A percentile compares a stretch with the other conserved stretches of the same genome.
Conservation (phyloP, 1,140 invertebrate species). For the Ooceraea biroi region DNA sequence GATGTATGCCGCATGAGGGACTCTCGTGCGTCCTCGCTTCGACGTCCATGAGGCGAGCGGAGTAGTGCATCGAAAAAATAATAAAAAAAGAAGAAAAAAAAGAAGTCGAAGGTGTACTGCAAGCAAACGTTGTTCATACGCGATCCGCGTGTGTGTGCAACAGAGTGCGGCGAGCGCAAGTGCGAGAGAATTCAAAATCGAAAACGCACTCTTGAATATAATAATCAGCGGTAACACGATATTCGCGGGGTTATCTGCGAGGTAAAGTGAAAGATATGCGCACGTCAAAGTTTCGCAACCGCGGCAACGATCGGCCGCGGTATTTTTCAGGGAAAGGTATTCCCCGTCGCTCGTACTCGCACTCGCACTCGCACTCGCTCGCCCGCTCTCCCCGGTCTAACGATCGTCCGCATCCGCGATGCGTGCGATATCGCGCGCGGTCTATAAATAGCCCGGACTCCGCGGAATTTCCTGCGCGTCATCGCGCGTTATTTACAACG, state of each 20-base stretch:
- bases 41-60: constrained; percentile 12
- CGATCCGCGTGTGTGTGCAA: no score
- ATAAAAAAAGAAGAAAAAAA: not conserved
- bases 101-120: no score
- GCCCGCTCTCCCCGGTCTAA: constrained; percentile 37
- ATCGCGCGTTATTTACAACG: constrained; percentile 73
- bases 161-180: no score
- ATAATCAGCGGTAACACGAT: no score
- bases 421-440: constrained; percentile 61
- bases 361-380: not conserved
- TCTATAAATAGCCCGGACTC: constrained; percentile 71
- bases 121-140: no score
- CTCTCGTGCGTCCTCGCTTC: not conserved
- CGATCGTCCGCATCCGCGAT: constrained; percentile 52
- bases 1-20: not conserved
- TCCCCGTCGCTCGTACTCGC: not conserved
- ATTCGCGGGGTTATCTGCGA: no score
- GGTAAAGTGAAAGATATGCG: not conserved
- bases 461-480: constrained; percentile 73
- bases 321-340: constrained; percentile 3
- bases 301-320: not conserved
- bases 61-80: constrained; percentile 3
- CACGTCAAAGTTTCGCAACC: not conserved
- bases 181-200: no score
- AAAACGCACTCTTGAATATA: no score